Conservation (phyloP, 1,140 invertebrate genomes). For the Anoplophora glabripennis region DNA sequence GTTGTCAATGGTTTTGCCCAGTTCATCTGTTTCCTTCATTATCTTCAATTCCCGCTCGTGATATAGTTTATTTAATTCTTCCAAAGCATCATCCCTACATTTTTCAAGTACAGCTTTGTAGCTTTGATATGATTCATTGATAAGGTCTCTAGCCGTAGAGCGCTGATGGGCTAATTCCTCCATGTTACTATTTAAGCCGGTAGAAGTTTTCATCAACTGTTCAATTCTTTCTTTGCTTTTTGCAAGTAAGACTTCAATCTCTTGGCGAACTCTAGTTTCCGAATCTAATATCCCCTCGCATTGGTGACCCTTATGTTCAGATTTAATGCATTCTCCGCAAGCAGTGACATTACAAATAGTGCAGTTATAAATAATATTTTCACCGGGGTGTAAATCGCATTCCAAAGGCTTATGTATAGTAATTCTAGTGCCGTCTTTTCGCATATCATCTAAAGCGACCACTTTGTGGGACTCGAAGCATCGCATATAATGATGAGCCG, state of each 20-base stretch:
- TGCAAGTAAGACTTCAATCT: conserved; percentile 67
- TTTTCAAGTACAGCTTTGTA: conserved; percentile 16
- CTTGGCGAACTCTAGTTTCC: conserved; percentile 69
- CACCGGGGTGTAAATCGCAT: conserved; percentile 71
- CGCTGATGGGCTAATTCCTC: conserved; percentile 81
- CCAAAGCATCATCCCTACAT: conserved; percentile 64
- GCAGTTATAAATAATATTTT: conserved; percentile 80
- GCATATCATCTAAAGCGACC: conserved; percentile 81
- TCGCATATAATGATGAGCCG: conserved; percentile 90
- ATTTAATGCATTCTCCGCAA: conserved; percentile 77
- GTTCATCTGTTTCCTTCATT: conserved; percentile 66
- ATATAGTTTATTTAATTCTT: conserved; percentile 76
- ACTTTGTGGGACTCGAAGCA: conserved; percentile 92
- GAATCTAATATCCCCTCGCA: conserved; percentile 74
- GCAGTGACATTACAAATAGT: conserved; percentile 76
- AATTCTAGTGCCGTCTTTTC: conserved; percentile 69
- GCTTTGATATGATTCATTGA: conserved; percentile 76
- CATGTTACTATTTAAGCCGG: conserved; percentile 71
- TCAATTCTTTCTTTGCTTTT: conserved; percentile 71
- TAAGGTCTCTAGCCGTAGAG: conserved; percentile 79
- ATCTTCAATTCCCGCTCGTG: conserved; percentile 77
- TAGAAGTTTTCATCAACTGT: conserved; percentile 71
- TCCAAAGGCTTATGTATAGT: conserved; percentile 79
- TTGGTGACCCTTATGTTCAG: conserved; percentile 77
- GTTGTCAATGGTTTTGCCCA: conserved; percentile 58